Evolutionary conservation across 2,888 invertebrate genomes (phyloP), one percentile per base, ranked within the genome.

Genomic region (Drosophila paranaensis): DNA sequence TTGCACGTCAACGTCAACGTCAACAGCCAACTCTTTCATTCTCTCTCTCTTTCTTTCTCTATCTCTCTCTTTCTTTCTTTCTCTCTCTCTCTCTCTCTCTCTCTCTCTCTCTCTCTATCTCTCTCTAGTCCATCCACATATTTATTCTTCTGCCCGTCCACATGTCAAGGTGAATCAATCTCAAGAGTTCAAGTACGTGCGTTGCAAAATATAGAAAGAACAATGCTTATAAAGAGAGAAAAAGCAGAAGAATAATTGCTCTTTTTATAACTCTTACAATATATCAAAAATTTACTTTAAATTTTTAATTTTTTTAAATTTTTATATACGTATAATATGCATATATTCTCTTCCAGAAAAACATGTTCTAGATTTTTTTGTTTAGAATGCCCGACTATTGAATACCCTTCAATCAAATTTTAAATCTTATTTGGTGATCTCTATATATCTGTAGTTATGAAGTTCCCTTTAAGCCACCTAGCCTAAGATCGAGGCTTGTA

Each of bases 111-210:
- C 9, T 5, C 10, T 5, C 8, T 46, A 3, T 27, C 1, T 27
- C 4, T n/a, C n/a, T 27, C 14, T 13, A 13, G 43, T 43, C 42
- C 9, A 42, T 16, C 9, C 14, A 48, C 11, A 33, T 50, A 33
- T 33, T 50, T 50, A 50, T 50, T 33, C 16, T 6, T 33, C 16
- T 16, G 33, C 11, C 33, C 16, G 3, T 50, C 50, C 6, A 16
- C 6, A 50, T 33, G 50, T 33, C 50, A 33, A 33, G 50, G 16
- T 33, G 50, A 50, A 33, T 50, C 50, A 50, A 50, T 33, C 16
- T 33, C 16, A 11, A 33, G 16, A 33, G 48, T 48, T 48, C 14
- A 11, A 48, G 6, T 33, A 13, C 50, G n/a, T 33, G 11, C n/a
- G 16, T 42, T 10, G 16, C 16, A 20, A 42, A 16, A 16, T 20